Evolutionary conservation across 2,888 invertebrate species (phyloP).

Genomic region (Ditylenchus weischeri): DNA sequence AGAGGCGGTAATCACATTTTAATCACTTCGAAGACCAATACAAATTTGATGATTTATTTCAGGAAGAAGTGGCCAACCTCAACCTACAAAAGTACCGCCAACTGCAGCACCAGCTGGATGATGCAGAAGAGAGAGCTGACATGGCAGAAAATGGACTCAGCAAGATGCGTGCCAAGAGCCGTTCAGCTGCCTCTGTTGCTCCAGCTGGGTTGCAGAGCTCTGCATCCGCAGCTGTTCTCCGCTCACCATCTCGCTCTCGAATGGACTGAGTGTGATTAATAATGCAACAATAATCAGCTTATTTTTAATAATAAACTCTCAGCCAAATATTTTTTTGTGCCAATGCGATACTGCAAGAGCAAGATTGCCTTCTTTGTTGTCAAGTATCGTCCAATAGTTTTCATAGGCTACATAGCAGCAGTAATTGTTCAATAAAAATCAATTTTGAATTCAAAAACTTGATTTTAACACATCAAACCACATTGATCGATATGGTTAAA

Average conservation of each 20-base stretch:
- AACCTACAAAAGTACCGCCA: slow-evolving; percentile 88
- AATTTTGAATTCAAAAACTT: too few relatives aligned
- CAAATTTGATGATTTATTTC: slow-evolving; percentile 14
- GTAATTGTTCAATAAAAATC: too few relatives aligned
- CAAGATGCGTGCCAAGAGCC: slow-evolving; percentile 61
- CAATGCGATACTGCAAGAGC: too few relatives aligned
- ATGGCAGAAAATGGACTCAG: slow-evolving; percentile 61
- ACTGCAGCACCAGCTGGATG: slow-evolving; percentile 70
- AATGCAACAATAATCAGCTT: neutral
- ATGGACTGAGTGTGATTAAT: slow-evolving; percentile 19
- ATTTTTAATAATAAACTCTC: too few relatives aligned
- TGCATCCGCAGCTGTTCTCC: slow-evolving; percentile 53
- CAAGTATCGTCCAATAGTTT: too few relatives aligned
- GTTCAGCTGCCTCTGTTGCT: slow-evolving; percentile 36
- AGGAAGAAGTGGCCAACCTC: slow-evolving; percentile 87
- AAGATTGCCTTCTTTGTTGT: too few relatives aligned
- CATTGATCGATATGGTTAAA: too few relatives aligned
- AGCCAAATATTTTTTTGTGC: too few relatives aligned
- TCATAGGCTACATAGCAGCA: too few relatives aligned
- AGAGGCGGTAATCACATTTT: slow-evolving; percentile 72
- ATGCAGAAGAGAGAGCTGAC: slow-evolving; percentile 64
- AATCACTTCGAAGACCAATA: neutral
- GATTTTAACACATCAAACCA: too few relatives aligned
- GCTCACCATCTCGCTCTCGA: slow-evolving; percentile 51
- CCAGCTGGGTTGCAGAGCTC: slow-evolving; percentile 42